A percentile compares a stretch with the other conserved stretches of the same genome.
phyloP scores from a whole-genome alignment of 2,888 invertebrate genomes.

The Aplocera efformata region DNA sequence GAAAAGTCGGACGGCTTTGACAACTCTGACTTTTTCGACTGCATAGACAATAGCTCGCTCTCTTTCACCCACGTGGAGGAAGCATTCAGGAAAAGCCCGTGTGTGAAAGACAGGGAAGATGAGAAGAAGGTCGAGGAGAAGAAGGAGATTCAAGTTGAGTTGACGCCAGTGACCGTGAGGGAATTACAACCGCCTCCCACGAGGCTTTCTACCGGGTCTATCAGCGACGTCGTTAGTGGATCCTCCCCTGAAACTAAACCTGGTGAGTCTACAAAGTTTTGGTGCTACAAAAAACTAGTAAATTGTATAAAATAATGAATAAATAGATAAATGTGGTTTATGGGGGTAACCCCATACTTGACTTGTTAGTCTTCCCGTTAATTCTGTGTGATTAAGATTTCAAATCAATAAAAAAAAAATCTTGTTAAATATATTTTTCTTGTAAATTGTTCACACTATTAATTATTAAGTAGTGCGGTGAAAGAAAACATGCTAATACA shows the following conservation, averaged over 20 bases:
- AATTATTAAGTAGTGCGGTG: no score
- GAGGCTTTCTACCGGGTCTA: conserved; percentile 81
- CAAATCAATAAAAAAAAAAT: no score
- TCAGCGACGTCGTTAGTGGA: conserved; percentile 82
- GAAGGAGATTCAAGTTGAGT: conserved; percentile 41
- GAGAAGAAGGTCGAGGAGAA: conserved; percentile 47
- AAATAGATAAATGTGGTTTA: no score
- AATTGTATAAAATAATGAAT: no score
- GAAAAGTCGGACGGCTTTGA: conserved; percentile 77
- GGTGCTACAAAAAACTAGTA: no score
- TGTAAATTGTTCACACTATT: no score
- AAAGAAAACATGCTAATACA: no score
- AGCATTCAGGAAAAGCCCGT: conserved; percentile 72
- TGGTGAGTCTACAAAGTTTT: conserved; percentile 15
- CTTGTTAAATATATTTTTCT: no score
- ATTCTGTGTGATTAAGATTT: no score
- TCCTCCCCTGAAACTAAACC: conserved; percentile 84
- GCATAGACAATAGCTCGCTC: conserved; percentile 75
- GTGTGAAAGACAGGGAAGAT: conserved; percentile 60
- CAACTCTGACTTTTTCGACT: conserved; percentile 75
- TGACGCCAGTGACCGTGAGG: conserved; percentile 35
- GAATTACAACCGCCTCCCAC: conserved; percentile 57
- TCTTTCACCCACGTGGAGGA: conserved; percentile 75
- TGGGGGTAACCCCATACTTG: no score
- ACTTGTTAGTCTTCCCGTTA: no score